Conservation (phyloP, 2,113 vertebrate genomes). For the Amia ocellicauda region DNA sequence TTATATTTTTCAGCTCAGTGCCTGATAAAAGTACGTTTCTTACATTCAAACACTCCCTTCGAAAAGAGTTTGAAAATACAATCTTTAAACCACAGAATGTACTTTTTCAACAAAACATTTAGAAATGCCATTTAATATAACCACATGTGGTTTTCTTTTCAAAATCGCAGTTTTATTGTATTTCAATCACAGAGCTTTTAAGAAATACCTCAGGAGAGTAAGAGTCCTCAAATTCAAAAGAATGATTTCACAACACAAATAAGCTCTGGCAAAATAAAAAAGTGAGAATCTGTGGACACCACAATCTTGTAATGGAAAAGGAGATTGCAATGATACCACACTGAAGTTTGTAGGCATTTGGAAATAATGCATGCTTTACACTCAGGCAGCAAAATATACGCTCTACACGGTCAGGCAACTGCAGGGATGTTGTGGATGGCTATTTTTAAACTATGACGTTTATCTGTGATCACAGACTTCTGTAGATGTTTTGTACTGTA, state of each 20-base stretch:
- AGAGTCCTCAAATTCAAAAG: constrained; percentile 4
- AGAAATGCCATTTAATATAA: constrained; percentile 7
- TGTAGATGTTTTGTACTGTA: too few species aligned
- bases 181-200: constrained; percentile 22
- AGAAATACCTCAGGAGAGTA: constrained; percentile 51
- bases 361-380: too few species aligned
- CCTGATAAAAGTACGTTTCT: constrained; percentile 35
- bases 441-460: too few species aligned
- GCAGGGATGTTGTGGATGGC: too few species aligned
- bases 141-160: constrained; percentile 26
- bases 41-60: constrained; percentile 44
- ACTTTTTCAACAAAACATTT: constrained; percentile 3
- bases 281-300: too few species aligned
- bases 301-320: constrained; percentile 23
- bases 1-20: constrained; percentile 48
- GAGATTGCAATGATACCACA: background rate
- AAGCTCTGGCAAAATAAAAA: too few species aligned
- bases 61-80: constrained; percentile 17
- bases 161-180: constrained; percentile 22
- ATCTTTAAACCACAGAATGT: constrained; percentile 4
- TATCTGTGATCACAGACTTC: too few species aligned
- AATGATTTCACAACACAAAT: constrained; percentile 15
- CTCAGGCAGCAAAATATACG: too few species aligned
- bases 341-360: too few species aligned
- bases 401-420: too few species aligned